Base-by-base conservation (phyloP, 2,113 vertebrate species). In the Nothobranchius furzeri region DNA sequence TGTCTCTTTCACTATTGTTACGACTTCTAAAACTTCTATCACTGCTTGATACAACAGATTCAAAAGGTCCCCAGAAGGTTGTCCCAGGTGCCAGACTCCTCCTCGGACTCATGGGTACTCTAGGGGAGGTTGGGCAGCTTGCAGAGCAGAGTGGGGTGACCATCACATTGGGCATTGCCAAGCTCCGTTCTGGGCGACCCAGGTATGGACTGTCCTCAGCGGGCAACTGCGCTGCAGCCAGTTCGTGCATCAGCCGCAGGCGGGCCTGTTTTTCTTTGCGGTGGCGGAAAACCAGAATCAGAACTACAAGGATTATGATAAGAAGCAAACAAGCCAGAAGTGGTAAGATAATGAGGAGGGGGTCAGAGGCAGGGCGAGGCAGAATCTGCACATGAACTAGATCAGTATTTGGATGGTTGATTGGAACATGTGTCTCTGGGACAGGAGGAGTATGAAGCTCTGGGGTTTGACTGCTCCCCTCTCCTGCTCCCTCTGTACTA, bases 141-240 rank as follows among this genome's bases (percentile, higher is more conserved):
- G 49, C 83, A 46, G 90, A 85, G 15, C 84, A 67, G 2, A 97
- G 92, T 14, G 91, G 92, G 9, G 92, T 97, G 73, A 95, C 94
- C 10, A 90, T 94, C 75, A 97, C 95, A 0, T 84, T 87, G n/a
- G 95, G 95, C 64, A 94, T 64, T 0, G 93, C 81, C 57, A 84
- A 5, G 35, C 92, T 95, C 45, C 77, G 85, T 81, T 96, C 94
- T 0, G 88, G 65, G 40, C 61, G 65, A 36, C 82, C 85, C 30
- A 4, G 12, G 68, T 83, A 85, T 0, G 83, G 82, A 15, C 85
- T 85, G 17, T 75, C 86, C 13, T 88, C 76, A 0, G 52, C 5
- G 53, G 47, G 35, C n/a, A 80, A 4, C 2, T 78, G 5, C 42
- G 81, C 60, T 0, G 83, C 78, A 0, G 88, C 81, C 0, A 93